Conservation (phyloP, 1,140 invertebrate genomes). For the Ceratosolen solmsi region DNA sequence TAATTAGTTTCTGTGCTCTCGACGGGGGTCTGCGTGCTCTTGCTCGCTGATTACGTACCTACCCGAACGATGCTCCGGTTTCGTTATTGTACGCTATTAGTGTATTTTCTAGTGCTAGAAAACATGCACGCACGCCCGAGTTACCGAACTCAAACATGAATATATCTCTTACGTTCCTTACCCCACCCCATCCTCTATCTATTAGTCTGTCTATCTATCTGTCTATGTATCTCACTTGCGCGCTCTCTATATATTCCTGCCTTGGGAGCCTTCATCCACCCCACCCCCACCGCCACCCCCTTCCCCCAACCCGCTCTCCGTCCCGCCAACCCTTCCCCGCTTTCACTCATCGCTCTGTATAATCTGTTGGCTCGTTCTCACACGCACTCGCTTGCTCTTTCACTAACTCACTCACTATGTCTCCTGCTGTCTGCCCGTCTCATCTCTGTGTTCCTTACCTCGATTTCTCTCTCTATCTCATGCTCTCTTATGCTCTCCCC, state of each 20-base stretch:
- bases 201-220: background rate
- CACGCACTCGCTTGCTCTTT: background rate
- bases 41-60: background rate
- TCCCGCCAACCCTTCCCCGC: too few relatives aligned
- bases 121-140: background rate
- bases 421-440: too few relatives aligned
- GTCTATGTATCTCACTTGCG: background rate
- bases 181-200: background rate
- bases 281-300: too few relatives aligned
- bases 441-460: too few relatives aligned
- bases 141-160: background rate
- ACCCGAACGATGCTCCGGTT: background rate
- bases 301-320: too few relatives aligned
- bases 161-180: background rate
- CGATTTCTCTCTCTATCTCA: too few relatives aligned
- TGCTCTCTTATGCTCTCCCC: too few relatives aligned
- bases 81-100: background rate
- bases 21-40: background rate
- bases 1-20: conserved; percentile 21
- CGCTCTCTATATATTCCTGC: too few relatives aligned
- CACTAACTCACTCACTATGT: too few relatives aligned
- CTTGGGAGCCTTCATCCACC: too few relatives aligned
- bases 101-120: background rate
- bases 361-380: background rate
- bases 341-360: too few relatives aligned